phyloP scores from a whole-genome alignment of 1,140 invertebrate genomes.

The Eumeta japonica region DNA sequence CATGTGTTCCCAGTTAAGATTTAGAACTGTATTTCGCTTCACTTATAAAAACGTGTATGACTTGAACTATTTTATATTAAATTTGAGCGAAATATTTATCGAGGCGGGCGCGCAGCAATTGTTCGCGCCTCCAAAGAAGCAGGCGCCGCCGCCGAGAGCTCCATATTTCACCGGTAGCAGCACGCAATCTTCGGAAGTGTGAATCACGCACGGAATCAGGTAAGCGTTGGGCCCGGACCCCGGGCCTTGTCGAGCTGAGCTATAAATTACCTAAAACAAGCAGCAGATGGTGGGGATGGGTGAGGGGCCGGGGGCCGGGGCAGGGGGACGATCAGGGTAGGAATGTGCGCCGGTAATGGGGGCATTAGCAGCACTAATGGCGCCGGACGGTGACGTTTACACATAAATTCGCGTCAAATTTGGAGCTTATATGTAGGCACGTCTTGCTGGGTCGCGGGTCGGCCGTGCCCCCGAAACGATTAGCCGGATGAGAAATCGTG shows the following conservation, averaged over 20 bases:
- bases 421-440: slow-evolving; percentile 26
- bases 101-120: too few relatives aligned
- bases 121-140: too few relatives aligned
- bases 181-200: slow-evolving; percentile 20
- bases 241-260: slow-evolving; percentile 26
- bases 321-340: slow-evolving; percentile 6
- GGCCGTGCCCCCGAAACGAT: too few relatives aligned
- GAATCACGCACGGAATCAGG: slow-evolving; percentile 9
- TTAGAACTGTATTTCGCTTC: too few relatives aligned
- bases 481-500: too few relatives aligned
- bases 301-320: too few relatives aligned
- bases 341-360: slow-evolving; percentile 34
- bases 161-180: slow-evolving; percentile 19
- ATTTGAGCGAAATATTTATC: too few relatives aligned
- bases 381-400: slow-evolving; percentile 42
- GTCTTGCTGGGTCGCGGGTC: too few relatives aligned
- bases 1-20: too few relatives aligned
- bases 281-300: slow-evolving; percentile 49
- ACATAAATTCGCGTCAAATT: slow-evolving; percentile 54
- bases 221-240: slow-evolving; percentile 7
- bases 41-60: too few relatives aligned
- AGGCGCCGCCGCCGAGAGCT: too few relatives aligned
- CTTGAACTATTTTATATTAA: too few relatives aligned
- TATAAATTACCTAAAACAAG: slow-evolving; percentile 57
- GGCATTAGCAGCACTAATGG: slow-evolving; percentile 53